Base-by-base conservation (phyloP, 2,888 invertebrate genomes). In the Pilophorus perplexus region DNA sequence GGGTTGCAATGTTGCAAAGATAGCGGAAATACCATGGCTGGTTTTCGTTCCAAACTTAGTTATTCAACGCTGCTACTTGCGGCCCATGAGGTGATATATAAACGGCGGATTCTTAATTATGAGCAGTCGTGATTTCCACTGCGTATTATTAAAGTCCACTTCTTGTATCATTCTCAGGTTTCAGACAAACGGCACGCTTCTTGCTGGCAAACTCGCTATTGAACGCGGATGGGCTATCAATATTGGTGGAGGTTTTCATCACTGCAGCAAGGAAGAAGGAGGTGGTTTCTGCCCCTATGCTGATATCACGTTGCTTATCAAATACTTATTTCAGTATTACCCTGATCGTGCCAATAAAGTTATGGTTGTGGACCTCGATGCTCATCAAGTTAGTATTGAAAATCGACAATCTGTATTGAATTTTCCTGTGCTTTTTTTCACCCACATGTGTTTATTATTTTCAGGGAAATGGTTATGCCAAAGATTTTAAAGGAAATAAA, bases 271-370 rank as follows among this genome's bases (percentile, higher is more conserved):
- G 0, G 79, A 82, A 64, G 79, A 79, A 66, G 93, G 93, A 2
- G 91, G 88, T 0, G 93, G 94, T 0, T 94, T 94, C 79, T 94
- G 93, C 77, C 85, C 88, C 0, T 94, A 93, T 75, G 93, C 93
- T 0, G 93, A 93, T 75, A 92, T 94, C 54, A 89, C 91, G 0
- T 79, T 94, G 71, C 79, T 90, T 8, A 82, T 93, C 46, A 80
- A 82, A 66, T 86, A 85, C 74, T 78, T 91, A 10, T 81, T 89
- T 70, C 77, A 80, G 20, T 76, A 79, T 70, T 80, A 82, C 66
- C 75, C 80, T 1, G 75, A 76, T 46, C 74, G 76, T 54, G 81
- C 88, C 27, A 82, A 84, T 76, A 88, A 81, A 40, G 84, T 86
- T 1, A 89, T 94, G 89, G 92, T 94, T 73, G 83, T 94, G 5